Percentiles rank a stretch among this genome's conserved stretches.
These are phyloP conservation scores for Hirundichthys speculiger DNA, from an alignment of 2,113 vertebrate genomes.

Conservation along the genomic window DNA sequence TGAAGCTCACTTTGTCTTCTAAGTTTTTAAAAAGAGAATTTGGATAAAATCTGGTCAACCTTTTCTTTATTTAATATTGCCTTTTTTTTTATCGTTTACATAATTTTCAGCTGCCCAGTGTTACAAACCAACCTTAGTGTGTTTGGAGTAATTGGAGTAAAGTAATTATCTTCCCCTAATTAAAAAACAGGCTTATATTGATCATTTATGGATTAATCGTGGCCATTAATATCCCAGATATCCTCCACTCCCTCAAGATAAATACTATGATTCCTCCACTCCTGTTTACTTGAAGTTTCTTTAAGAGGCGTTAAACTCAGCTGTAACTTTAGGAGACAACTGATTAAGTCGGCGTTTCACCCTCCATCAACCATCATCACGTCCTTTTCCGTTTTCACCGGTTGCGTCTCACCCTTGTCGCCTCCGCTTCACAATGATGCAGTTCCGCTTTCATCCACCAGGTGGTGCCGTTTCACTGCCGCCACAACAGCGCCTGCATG, in stretches of 20 bases:
- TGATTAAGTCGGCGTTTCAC: constrained; percentile 10
- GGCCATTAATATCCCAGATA: not conserved
- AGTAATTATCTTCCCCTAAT: too few species aligned
- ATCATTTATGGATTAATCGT: constrained; percentile 16
- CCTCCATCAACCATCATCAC: not conserved
- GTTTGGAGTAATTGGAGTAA: too few species aligned
- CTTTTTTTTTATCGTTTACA: constrained; percentile 66
- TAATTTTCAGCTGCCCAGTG: constrained; percentile 67
- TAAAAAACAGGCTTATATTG: not conserved
- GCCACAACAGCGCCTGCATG: constrained; percentile 7
- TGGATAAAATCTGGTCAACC: constrained; percentile 21
- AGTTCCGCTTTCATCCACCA: constrained; percentile 43
- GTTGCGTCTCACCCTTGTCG: not conserved
- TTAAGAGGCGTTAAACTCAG: constrained; percentile 21
- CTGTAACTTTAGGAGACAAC: not conserved
- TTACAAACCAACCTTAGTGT: constrained; percentile 63
- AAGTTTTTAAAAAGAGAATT: constrained; percentile 25
- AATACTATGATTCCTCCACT: constrained; percentile 42
- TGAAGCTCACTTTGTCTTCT: constrained; percentile 38
- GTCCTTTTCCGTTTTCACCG: not conserved
- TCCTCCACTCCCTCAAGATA: not conserved
- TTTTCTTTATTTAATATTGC: constrained; percentile 55
- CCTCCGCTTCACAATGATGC: constrained; percentile 3
- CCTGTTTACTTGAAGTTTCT: constrained; percentile 79
- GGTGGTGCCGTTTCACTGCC: constrained; percentile 61